These are phyloP conservation scores for Brachionus koreanus DNA, from an alignment of 1,140 invertebrate genomes.

Conservation along the genomic window DNA sequence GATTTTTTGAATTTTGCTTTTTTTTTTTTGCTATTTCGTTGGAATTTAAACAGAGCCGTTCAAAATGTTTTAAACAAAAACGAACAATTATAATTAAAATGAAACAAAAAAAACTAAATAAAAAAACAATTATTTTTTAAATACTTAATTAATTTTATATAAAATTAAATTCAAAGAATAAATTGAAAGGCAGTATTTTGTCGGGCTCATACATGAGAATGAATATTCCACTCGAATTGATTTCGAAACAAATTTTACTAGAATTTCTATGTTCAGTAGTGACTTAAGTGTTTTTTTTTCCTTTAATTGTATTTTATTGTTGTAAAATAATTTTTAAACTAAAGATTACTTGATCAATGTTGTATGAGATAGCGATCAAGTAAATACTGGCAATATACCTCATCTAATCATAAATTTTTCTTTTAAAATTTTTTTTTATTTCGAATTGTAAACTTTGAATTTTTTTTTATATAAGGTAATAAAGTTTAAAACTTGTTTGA, in stretches of 20 bases:
- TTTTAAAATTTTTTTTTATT: background rate
- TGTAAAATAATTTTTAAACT: background rate
- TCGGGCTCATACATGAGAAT: background rate
- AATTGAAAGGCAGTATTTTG: background rate
- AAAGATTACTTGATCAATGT: background rate
- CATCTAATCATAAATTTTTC: background rate
- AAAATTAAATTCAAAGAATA: background rate
- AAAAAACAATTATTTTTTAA: background rate
- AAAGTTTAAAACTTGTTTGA: background rate
- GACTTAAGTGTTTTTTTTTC: background rate
- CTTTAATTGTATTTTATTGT: background rate
- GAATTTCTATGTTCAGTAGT: background rate
- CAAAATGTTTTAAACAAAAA: background rate
- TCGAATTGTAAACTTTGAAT: background rate
- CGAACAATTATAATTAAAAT: background rate
- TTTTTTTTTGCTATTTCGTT: background rate
- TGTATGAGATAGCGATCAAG: background rate
- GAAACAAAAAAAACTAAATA: background rate
- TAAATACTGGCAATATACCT: background rate
- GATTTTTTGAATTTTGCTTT: background rate
- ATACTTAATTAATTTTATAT: background rate
- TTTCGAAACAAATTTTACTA: background rate
- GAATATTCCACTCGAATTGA: background rate
- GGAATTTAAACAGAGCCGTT: background rate
- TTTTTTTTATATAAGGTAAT: background rate